Evolutionary conservation across 2,888 invertebrate genomes (phyloP).

Genomic region (Chirona hameri): DNA sequence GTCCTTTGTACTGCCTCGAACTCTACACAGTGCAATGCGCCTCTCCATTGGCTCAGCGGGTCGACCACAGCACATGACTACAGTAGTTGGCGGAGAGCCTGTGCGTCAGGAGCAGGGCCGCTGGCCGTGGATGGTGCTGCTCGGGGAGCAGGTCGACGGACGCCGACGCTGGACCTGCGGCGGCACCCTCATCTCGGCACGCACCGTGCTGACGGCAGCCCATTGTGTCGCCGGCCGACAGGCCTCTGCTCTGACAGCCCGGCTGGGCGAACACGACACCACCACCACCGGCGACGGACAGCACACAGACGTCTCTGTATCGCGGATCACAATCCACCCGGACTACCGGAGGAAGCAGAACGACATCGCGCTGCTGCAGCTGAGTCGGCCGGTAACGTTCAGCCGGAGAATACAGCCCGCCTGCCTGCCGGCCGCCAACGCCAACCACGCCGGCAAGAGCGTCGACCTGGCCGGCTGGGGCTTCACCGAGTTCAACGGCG

Average conservation of each 20-base stretch:
- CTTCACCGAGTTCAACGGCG: neutral
- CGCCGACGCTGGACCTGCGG: neutral
- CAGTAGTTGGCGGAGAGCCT: too few relatives aligned
- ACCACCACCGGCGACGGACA: neutral
- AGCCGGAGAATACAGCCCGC: constrained; percentile 85
- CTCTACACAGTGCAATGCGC: too few relatives aligned
- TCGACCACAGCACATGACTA: too few relatives aligned
- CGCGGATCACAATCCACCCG: neutral
- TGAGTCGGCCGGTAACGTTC: constrained; percentile 75
- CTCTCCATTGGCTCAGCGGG: too few relatives aligned
- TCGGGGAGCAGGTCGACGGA: too few relatives aligned
- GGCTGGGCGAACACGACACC: neutral
- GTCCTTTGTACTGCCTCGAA: too few relatives aligned
- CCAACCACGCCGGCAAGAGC: constrained; percentile 52
- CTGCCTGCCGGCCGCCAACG: constrained; percentile 80
- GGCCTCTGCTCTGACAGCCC: too few relatives aligned
- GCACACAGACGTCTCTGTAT: neutral
- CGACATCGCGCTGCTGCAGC: constrained; percentile 77
- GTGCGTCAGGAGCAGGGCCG: too few relatives aligned
- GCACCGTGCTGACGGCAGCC: constrained; percentile 1
- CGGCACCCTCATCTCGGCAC: neutral
- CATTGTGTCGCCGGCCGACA: neutral
- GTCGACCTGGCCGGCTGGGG: constrained; percentile 4
- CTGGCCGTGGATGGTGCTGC: too few relatives aligned
- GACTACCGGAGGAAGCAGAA: constrained; percentile 46